Conservation (phyloP, 2,888 invertebrate species). For the Psococerastis gibbosa region DNA sequence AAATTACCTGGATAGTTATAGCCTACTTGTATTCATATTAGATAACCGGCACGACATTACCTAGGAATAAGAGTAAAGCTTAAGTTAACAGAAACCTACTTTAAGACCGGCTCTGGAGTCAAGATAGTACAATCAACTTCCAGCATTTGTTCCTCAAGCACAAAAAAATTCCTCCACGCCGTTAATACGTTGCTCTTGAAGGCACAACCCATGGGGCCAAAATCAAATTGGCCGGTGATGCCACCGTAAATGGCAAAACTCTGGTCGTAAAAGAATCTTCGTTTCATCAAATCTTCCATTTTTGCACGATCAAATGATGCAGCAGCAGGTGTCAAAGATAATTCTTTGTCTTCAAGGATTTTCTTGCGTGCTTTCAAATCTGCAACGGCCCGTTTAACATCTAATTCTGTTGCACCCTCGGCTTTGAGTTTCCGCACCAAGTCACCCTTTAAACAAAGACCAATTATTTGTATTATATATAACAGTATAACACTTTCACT, state of each 20-base stretch:
- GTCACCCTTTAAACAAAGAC: too few relatives aligned
- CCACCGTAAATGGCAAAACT: conserved; percentile 98
- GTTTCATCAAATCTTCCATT: conserved; percentile 92
- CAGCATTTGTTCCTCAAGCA: conserved; percentile 94
- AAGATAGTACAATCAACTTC: conserved; percentile 96
- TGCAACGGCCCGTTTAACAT: conserved; percentile 83
- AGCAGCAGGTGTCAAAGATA: conserved; percentile 51
- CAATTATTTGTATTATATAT: too few relatives aligned
- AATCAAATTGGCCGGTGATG: conserved; percentile 76
- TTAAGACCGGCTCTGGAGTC: conserved; percentile 91
- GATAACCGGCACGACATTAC: too few relatives aligned
- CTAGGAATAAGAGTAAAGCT: conserved; percentile 6
- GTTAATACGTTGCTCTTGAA: conserved; percentile 88
- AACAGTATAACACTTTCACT: too few relatives aligned
- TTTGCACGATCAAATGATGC: conserved; percentile 73
- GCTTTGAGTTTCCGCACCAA: conserved; percentile 73
- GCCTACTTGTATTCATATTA: background rate
- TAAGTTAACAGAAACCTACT: conserved; percentile 32
- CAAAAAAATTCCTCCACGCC: conserved; percentile 88
- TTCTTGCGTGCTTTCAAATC: conserved; percentile 85
- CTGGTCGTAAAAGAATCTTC: conserved; percentile 95
- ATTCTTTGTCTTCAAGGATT: conserved; percentile 76
- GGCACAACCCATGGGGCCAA: conserved; percentile 99
- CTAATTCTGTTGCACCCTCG: conserved; percentile 73
- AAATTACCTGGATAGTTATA: too few relatives aligned